A percentile compares a stretch with the other conserved stretches of the same genome.
Conservation (phyloP, 2,888 invertebrate genomes). For the Sinelater perroti region DNA sequence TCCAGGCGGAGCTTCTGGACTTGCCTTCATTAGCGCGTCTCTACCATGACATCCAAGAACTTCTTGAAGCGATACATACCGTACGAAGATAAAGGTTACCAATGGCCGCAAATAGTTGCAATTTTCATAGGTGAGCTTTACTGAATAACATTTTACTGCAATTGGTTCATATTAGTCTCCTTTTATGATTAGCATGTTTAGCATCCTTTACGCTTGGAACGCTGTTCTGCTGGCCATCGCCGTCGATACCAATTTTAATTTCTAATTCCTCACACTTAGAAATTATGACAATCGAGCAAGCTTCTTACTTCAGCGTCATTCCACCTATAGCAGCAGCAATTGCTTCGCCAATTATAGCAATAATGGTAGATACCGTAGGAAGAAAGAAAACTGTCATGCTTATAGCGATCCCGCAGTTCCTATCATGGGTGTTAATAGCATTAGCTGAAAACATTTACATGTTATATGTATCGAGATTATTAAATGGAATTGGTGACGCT, state of each 20-base stretch:
- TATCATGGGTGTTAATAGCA: constrained; percentile 47
- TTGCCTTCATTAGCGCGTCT: background rate
- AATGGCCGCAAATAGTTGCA: constrained; percentile 32
- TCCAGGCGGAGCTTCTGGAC: background rate
- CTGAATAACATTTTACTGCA: constrained; percentile 27
- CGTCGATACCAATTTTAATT: constrained; percentile 51
- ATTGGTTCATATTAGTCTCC: constrained; percentile 4
- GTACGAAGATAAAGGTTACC: constrained; percentile 2
- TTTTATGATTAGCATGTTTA: constrained; percentile 39
- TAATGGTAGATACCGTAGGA: constrained; percentile 49
- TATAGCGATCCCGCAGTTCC: constrained; percentile 48
- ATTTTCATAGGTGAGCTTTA: constrained; percentile 36
- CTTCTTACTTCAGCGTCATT: constrained; percentile 53
- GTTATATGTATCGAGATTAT: constrained; percentile 49
- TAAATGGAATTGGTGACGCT: constrained; percentile 49
- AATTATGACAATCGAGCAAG: constrained; percentile 50
- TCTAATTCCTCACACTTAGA: constrained; percentile 47
- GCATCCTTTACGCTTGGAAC: constrained; percentile 46
- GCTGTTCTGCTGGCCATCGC: constrained; percentile 53
- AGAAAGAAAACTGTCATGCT: constrained; percentile 50
- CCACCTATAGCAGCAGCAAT: constrained; percentile 48
- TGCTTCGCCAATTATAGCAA: constrained; percentile 45
- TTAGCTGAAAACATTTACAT: constrained; percentile 45
- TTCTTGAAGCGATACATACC: constrained; percentile 9
- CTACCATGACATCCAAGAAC: constrained; percentile 3